phyloP scores from a whole-genome alignment of 2,888 invertebrate genomes.

The Heteromurus nitidus region DNA sequence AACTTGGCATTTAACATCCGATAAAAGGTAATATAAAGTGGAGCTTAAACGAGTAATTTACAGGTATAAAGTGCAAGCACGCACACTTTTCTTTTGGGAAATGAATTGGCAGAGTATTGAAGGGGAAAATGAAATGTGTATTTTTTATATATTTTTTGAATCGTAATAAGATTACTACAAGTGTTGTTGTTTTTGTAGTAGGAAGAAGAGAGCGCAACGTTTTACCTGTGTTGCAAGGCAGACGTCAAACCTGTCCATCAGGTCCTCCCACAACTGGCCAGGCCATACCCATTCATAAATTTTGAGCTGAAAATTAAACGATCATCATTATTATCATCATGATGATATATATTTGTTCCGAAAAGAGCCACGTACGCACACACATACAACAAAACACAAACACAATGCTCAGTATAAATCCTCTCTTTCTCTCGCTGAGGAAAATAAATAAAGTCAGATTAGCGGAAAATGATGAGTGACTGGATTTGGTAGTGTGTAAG shows the following conservation, averaged over 20 bases:
- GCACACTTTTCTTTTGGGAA: no score
- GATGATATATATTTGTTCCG: constrained; percentile 4
- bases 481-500: background rate
- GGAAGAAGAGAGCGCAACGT: background rate
- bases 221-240: constrained; percentile 73
- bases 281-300: constrained; percentile 73
- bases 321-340: constrained; percentile 36
- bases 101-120: no score
- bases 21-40: no score
- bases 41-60: no score
- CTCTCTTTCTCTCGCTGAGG: background rate
- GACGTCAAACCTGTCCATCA: constrained; percentile 72
- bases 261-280: constrained; percentile 70
- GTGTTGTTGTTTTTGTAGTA: no score
- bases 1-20: no score
- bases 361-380: background rate
- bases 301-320: constrained; percentile 69
- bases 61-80: no score
- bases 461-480: background rate
- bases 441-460: background rate
- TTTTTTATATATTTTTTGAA: no score
- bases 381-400: background rate
- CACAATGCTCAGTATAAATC: background rate
- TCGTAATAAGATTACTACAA: no score
- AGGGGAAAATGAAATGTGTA: no score